phyloP scores from a whole-genome alignment of 53 echinoderm and acorn worm genomes.

The Patiria pectinifera region DNA sequence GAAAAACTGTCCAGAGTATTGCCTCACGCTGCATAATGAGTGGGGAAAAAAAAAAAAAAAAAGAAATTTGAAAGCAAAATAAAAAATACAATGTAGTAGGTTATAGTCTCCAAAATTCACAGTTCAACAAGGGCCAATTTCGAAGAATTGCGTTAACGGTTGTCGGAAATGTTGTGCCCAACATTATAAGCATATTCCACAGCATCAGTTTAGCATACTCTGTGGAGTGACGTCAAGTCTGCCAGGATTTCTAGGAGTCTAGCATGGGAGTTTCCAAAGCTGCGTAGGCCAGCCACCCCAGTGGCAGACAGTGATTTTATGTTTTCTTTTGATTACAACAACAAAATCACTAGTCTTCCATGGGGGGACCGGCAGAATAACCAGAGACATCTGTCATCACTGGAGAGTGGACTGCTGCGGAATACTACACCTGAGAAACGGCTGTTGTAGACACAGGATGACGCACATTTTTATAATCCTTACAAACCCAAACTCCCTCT shows the following conservation, averaged over 20 bases:
- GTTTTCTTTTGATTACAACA: conserved; percentile 96
- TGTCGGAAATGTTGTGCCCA: too few species aligned
- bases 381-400: not conserved
- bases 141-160: too few species aligned
- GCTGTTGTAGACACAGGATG: too few species aligned
- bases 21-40: conserved; percentile 75
- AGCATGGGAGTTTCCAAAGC: not conserved
- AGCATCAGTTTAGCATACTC: too few species aligned
- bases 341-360: conserved; percentile 99
- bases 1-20: conserved; percentile 72
- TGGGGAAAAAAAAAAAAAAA: conserved; percentile 36
- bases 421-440: too few species aligned
- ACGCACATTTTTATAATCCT: too few species aligned
- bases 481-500: too few species aligned
- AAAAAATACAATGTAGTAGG: not conserved
- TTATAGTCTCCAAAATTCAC: not conserved
- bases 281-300: conserved; percentile 72
- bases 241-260: not conserved
- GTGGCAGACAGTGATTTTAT: conserved; percentile 99
- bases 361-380: conserved; percentile 63
- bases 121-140: too few species aligned
- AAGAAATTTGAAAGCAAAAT: not conserved
- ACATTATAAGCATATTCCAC: too few species aligned
- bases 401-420: not conserved
- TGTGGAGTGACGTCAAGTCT: too few species aligned